Evolutionary conservation across 30 jellyfish, hydroid and myxozoan genomes (phyloP), one percentile per base, ranked within the genome.

Genomic region (Hydra vulgaris): DNA sequence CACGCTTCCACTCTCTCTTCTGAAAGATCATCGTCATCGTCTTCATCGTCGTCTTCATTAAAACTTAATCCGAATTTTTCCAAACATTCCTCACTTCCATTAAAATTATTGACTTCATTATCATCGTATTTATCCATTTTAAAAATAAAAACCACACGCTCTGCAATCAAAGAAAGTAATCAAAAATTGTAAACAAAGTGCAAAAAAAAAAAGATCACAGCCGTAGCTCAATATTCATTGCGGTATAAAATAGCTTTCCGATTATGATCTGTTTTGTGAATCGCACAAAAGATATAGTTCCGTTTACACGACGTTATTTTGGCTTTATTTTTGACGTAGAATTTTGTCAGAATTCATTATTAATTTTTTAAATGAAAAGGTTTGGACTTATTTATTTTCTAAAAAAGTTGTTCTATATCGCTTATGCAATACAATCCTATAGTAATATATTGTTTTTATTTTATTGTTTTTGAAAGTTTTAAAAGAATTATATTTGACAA

Each of bases 1-100:
- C 94, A 91, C 17, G 96, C 92, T 79, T 91, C 97, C 18, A 91
- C 96, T 25, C 70, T 81, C 69, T 91, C 97, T 23, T 82, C 95
- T 7, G 88, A 16, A 12, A 84, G 83, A 26, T 82, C 89, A 23
- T 66, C 85, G 27, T 76, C 87, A 80, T 80, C 77, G 18, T 16
- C 18, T 16, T 40, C 61, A 12, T 40, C 61, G 12, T 40, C 61
- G 12, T 40, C 61, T 40, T 40, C 61, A 40, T 40, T 40, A 40
- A 40, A 40, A 40, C 61, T 40, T 40, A 40, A 12, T 12, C 61
- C 61, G 5, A 40, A 40, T 40, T 40, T 40, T 40, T 40, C 61
- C 12, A 40, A 40, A 40, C 61, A 40, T 40, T 40, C 61, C 12
- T 40, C 61, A 40, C 61, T 40, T 40, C 61, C 61, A 40, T 40